Evolutionary conservation across 1,140 invertebrate species (phyloP).

Genomic region (Trichogramma pretiosum): DNA sequence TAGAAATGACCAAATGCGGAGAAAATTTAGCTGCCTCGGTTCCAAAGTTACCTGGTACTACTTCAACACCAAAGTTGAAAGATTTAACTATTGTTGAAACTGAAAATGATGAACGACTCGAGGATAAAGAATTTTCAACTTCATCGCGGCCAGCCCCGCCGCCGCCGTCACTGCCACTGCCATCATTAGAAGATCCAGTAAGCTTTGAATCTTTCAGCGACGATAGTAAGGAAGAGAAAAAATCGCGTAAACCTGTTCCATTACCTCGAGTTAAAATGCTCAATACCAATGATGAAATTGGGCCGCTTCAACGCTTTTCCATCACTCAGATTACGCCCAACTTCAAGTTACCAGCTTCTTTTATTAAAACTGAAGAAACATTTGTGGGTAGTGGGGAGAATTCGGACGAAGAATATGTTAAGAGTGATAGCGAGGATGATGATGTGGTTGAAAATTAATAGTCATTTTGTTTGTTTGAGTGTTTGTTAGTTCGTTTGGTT

Average conservation of each 20-base stretch:
- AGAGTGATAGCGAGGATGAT: neutral
- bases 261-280: constrained; percentile 16
- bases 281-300: constrained; percentile 15
- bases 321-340: constrained; percentile 18
- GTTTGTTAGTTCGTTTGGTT: too few relatives aligned
- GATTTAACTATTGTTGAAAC: too few relatives aligned
- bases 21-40: too few relatives aligned
- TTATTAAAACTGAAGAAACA: constrained; percentile 32
- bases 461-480: too few relatives aligned
- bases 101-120: too few relatives aligned
- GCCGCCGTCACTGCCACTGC: neutral
- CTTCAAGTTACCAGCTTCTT: constrained; percentile 13
- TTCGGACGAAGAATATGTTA: constrained; percentile 31
- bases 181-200: neutral
- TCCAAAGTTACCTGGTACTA: too few relatives aligned
- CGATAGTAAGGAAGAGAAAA: constrained; percentile 3
- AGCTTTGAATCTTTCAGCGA: neutral
- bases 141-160: neutral
- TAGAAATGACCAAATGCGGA: too few relatives aligned
- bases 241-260: constrained; percentile 6
- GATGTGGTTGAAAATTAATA: neutral
- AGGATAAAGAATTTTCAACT: too few relatives aligned
- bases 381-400: constrained; percentile 41
- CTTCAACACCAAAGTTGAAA: too few relatives aligned
- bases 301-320: constrained; percentile 20